phyloP scores from a whole-genome alignment of 2,797 vertebrate species.

The Thunnus albacares region DNA sequence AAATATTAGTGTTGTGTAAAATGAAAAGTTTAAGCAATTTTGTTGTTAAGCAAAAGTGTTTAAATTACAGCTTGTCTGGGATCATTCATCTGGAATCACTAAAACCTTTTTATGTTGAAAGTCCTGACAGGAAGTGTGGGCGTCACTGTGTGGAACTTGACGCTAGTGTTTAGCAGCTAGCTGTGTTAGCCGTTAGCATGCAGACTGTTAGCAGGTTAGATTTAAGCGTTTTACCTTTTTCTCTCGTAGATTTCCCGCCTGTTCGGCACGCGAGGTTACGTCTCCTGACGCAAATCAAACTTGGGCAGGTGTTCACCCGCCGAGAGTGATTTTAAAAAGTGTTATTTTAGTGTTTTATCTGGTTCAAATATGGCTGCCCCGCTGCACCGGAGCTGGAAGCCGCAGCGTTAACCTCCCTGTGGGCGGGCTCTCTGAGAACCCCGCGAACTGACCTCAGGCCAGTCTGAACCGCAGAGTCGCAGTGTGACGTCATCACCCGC shows the following conservation, averaged over 20 bases:
- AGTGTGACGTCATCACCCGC: neutral
- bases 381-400: conserved; percentile 82
- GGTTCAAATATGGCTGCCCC: conserved; percentile 75
- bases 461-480: neutral
- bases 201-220: conserved; percentile 22
- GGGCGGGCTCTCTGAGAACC: conserved; percentile 52
- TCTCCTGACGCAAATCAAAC: neutral
- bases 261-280: neutral
- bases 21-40: no score
- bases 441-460: conserved; percentile 22
- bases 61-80: no score
- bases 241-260: neutral
- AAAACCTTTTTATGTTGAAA: conserved; percentile 53
- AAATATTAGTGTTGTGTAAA: no score
- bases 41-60: no score
- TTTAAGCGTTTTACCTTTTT: conserved; percentile 38
- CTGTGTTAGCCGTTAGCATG: conserved; percentile 61
- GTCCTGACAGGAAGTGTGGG: conserved; percentile 31
- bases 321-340: conserved; percentile 31
- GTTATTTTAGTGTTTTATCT: conserved; percentile 58
- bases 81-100: no score
- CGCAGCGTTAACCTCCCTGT: conserved; percentile 62
- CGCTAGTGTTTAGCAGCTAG: conserved; percentile 27
- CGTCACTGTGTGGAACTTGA: neutral
- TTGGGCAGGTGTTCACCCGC: neutral